Evolutionary conservation across 2,113 vertebrate species (phyloP).

Genomic region (Epinephelus fuscoguttatus): DNA sequence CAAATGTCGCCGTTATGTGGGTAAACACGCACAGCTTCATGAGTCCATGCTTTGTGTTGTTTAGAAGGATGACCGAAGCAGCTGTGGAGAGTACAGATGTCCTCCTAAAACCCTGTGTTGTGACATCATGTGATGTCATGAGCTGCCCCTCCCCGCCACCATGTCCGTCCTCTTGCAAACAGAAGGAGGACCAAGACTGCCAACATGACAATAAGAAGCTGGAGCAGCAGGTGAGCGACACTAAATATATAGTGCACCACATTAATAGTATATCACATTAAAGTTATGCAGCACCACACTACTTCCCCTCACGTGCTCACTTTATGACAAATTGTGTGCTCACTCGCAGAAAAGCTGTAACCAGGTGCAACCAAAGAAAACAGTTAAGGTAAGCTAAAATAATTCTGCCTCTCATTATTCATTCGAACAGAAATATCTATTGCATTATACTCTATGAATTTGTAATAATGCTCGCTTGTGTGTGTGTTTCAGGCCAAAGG

Average conservation of each 20-base stretch:
- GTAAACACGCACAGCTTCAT: background rate
- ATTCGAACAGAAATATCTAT: conserved; percentile 57
- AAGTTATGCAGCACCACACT: background rate
- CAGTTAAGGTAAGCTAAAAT: conserved; percentile 78
- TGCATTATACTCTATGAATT: conserved; percentile 51
- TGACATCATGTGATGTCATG: conserved; percentile 42
- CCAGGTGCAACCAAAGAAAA: conserved; percentile 80
- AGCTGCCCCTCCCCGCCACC: conserved; percentile 52
- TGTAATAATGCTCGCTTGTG: conserved; percentile 47
- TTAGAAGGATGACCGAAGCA: conserved; percentile 77
- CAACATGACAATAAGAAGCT: conserved; percentile 53
- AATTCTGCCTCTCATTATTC: conserved; percentile 61
- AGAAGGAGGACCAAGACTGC: conserved; percentile 55
- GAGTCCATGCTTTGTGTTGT: conserved; percentile 8
- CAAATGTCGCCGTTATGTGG: conserved; percentile 15
- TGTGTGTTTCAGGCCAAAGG: conserved; percentile 88
- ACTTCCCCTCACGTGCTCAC: background rate
- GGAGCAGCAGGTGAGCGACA: conserved; percentile 69
- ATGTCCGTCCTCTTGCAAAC: conserved; percentile 34
- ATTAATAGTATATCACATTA: background rate
- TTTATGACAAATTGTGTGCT: conserved; percentile 60
- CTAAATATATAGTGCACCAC: background rate
- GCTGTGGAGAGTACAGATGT: conserved; percentile 53
- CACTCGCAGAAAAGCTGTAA: conserved; percentile 65
- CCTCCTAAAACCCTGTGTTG: conserved; percentile 44